Evolutionary conservation across 1,140 invertebrate genomes (phyloP), one percentile per base, ranked within the genome.

Genomic region (Atta texana): DNA sequence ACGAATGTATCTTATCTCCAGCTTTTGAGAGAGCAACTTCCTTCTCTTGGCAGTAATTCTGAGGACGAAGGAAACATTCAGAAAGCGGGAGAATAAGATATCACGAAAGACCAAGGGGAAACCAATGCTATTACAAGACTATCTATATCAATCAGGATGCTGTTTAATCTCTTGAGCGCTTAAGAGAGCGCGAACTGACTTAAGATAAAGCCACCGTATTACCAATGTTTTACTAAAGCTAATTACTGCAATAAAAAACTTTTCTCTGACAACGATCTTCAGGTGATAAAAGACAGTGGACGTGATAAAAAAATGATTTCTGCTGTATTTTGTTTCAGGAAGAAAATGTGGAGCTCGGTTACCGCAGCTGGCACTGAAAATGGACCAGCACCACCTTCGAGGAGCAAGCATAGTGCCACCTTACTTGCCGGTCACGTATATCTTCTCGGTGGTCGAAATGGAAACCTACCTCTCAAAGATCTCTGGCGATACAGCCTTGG

Each of bases 401-500:
- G 98, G 80, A 96, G 96, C 91, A 98, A 98, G 94, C 98, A 98
- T 95, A 98, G 97, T 59, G 97, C 97, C 63, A 98, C 98, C 77
- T 94, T 97, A 53, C 95, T 97, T 64, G 96, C 96, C 31, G 97
- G 97, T 51, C 95, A 97, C 94, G 96, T 98, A 75, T 98, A 98
- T 93, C 95, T 98, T 57, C 95, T 98, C 68, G 98, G 98, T 2
- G 98, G 98, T 8, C 95, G 98, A 51, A 98, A 98, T 94, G 97
- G 97, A 44, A 97, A 97, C 93, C 94, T 98, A 74, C 97, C 98
- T 1, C 96, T 98, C 68, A 97, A 97, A 93, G 98, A 98, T 95
- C 96, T 98, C 82, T 98, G 98, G 98, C 96, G 96, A 91, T 98
- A 98, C 92, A 97, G 97, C 91, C 95, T 98, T 21, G 96, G 98